These are phyloP conservation scores for Brevimyrus niger DNA, from an alignment of 2,113 vertebrate species.

Conservation along the genomic window DNA sequence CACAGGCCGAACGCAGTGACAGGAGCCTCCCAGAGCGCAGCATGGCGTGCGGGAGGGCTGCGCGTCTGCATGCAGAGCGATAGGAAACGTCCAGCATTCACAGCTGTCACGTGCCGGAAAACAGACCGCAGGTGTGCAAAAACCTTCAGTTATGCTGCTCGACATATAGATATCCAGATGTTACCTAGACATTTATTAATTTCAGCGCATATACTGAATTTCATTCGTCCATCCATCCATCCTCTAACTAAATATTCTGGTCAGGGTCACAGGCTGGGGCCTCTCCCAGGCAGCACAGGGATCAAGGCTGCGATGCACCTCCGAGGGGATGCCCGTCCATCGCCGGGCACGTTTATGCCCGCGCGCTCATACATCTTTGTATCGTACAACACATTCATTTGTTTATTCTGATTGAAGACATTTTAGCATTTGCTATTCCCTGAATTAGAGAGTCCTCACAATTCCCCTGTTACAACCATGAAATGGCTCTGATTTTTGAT, in stretches of 20 bases:
- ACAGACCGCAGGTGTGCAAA: neutral
- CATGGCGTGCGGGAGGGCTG: neutral
- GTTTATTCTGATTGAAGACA: neutral
- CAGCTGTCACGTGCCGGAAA: neutral
- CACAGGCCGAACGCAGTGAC: neutral
- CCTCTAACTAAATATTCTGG: neutral
- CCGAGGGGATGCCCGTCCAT: neutral
- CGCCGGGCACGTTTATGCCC: neutral
- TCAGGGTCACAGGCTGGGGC: neutral
- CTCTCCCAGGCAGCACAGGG: neutral
- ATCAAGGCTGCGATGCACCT: neutral
- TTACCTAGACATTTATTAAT: neutral
- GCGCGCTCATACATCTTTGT: neutral
- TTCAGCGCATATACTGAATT: neutral
- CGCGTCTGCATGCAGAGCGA: neutral
- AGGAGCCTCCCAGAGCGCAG: neutral
- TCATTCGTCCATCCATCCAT: neutral
- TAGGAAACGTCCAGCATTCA: neutral
- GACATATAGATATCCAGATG: neutral
- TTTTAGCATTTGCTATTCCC: neutral
- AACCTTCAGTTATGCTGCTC: neutral
- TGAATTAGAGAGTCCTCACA: neutral
- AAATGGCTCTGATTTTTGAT: constrained; percentile 15
- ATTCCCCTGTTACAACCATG: neutral
- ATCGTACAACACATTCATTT: neutral